These are phyloP conservation scores for Netelia melanura DNA, from an alignment of 2,888 invertebrate genomes.

Conservation along the genomic window DNA sequence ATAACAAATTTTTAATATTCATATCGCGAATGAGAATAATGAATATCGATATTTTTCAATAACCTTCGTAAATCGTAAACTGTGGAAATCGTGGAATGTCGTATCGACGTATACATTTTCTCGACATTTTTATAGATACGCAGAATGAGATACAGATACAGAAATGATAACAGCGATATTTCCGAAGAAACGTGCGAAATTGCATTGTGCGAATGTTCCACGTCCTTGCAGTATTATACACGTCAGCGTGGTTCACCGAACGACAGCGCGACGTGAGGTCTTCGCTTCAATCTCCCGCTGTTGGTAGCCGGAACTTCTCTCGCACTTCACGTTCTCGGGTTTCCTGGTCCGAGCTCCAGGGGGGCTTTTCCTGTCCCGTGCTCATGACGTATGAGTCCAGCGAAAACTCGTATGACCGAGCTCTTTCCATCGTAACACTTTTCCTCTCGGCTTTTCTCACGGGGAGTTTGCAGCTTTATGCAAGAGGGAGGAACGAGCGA, in stretches of 20 bases:
- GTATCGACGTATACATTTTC: not conserved
- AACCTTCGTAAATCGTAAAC: not conserved
- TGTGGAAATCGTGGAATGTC: not conserved
- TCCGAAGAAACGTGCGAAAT: not conserved
- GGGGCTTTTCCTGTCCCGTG: conserved; percentile 36
- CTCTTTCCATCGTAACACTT: not conserved
- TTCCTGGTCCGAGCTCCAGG: not conserved
- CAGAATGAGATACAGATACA: not conserved
- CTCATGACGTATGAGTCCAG: conserved; percentile 27
- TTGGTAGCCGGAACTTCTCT: not conserved
- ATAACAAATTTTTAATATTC: too few species aligned
- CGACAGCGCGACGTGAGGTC: not conserved
- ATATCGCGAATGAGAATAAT: not conserved
- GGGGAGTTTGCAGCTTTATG: not conserved
- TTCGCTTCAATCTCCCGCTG: conserved; percentile 14
- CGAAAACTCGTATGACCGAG: conserved; percentile 19
- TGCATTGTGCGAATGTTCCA: not conserved
- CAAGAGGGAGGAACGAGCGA: not conserved
- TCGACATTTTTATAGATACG: not conserved
- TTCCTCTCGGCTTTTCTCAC: not conserved
- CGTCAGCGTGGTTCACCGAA: conserved; percentile 4
- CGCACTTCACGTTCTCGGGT: not conserved
- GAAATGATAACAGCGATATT: not conserved
- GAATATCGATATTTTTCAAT: not conserved
- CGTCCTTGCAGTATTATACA: conserved; percentile 4